phyloP scores from a whole-genome alignment of 2,888 invertebrate species.

The Onchidella celtica region DNA sequence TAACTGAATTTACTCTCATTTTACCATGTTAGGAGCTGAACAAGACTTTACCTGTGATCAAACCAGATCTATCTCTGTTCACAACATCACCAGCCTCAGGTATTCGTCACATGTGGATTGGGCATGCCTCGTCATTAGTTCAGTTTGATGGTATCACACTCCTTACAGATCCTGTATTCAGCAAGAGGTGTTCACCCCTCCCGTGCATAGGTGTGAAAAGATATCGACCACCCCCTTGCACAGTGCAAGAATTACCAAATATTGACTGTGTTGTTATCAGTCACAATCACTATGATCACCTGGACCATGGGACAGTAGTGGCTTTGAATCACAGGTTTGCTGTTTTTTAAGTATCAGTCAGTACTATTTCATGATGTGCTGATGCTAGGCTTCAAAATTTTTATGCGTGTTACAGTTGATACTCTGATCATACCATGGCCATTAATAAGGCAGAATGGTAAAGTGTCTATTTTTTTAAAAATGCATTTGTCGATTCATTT shows the following conservation, averaged over 20 bases:
- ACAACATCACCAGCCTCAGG: conserved; percentile 60
- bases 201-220: conserved; percentile 77
- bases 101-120: conserved; percentile 80
- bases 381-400: no score
- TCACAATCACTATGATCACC: conserved; percentile 82
- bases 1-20: not conserved
- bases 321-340: conserved; percentile 63
- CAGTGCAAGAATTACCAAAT: conserved; percentile 79
- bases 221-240: conserved; percentile 72
- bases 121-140: conserved; percentile 81
- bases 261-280: conserved; percentile 81
- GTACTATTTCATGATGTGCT: no score
- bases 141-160: conserved; percentile 79
- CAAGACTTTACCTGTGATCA: conserved; percentile 69
- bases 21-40: conserved; percentile 61
- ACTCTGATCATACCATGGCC: no score
- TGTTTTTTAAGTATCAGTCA: no score
- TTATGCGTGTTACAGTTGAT: no score
- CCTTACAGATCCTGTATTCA: conserved; percentile 82
- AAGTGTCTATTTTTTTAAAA: no score
- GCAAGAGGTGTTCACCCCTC: conserved; percentile 78
- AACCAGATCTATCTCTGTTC: conserved; percentile 65
- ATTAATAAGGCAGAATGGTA: no score
- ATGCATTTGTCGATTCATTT: no score
- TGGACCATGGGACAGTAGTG: conserved; percentile 77